phyloP scores from a whole-genome alignment of 2,888 invertebrate species.

The Oegoconia quadripuncta region DNA sequence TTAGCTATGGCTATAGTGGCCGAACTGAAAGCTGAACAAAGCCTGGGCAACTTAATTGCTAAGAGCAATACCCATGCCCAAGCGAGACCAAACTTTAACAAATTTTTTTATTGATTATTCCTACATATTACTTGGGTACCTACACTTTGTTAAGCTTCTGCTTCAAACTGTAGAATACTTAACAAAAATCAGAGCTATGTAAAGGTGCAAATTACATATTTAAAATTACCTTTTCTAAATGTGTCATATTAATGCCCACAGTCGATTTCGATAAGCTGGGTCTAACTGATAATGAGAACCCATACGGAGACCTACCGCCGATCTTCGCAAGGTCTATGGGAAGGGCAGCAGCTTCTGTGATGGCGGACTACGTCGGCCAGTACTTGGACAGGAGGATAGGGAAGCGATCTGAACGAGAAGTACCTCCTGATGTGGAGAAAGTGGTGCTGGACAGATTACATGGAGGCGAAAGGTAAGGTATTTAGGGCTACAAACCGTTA shows the following conservation, averaged over 20 bases:
- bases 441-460: constrained; percentile 78
- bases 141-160: not conserved
- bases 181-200: too few relatives aligned
- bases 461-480: constrained; percentile 87
- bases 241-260: constrained; percentile 43
- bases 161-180: constrained; percentile 7
- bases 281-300: constrained; percentile 93
- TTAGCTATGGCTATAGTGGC: too few relatives aligned
- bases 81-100: too few relatives aligned
- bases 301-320: constrained; percentile 88
- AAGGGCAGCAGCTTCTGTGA: constrained; percentile 82
- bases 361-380: constrained; percentile 86
- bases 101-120: too few relatives aligned
- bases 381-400: constrained; percentile 82
- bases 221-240: too few relatives aligned
- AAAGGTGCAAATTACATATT: too few relatives aligned
- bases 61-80: too few relatives aligned
- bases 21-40: too few relatives aligned
- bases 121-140: not conserved
- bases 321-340: constrained; percentile 88
- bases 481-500: too few relatives aligned
- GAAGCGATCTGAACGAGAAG: constrained; percentile 52
- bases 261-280: constrained; percentile 93
- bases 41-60: too few relatives aligned
- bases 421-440: constrained; percentile 55